Evolutionary conservation across 2,113 vertebrate species (phyloP), one percentile per base, ranked within the genome.

Genomic region (Pterophyllum scalare): DNA sequence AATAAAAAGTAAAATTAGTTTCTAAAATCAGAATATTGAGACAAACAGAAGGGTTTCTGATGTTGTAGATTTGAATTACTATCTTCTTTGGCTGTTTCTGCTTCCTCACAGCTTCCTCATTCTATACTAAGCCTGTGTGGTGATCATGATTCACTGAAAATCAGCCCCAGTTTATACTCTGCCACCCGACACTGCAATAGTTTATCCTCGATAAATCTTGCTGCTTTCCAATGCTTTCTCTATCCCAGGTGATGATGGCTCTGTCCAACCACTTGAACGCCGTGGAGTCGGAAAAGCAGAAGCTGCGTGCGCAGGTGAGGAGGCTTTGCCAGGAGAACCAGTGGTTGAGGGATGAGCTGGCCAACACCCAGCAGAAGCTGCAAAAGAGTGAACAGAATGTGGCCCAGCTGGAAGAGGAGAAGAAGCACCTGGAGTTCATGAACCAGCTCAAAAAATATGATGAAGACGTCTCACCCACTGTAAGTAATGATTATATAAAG

Each of bases 231-330:
- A 75, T 77, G 80, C 15, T 20, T 13, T 85, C 81, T 79, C 76
- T 28, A 0, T 67, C 46, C 54, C 92, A 99, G 98, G 98, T 99
- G 90, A 99, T 99, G 98, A 98, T 99, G 97, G 98, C 98, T 0
- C 91, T 99, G 82, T 98, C 98, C 83, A 98, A 96, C 94, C 98
- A 99, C 82, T 95, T 99, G 94, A 99, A 98, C 14, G 98, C 97
- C 0, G 98, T 99, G 93, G 98, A 99, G 94, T 99, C 98, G 0
- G 98, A 99, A 96, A 99, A 99, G 94, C 98, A 99, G 96, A 99
- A 99, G 92, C 94, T 99, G 87, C 96, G 98, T 0, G 98, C 98
- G 0, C 98, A 99, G 95, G 98, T 99, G 49, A 94, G 98, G 52
- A 96, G 98, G 5, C 95, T 99, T 24, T 99, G 98, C 92, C 98